Evolutionary conservation across 2,797 vertebrate genomes (phyloP).

Genomic region (Borostomias antarcticus): DNA sequence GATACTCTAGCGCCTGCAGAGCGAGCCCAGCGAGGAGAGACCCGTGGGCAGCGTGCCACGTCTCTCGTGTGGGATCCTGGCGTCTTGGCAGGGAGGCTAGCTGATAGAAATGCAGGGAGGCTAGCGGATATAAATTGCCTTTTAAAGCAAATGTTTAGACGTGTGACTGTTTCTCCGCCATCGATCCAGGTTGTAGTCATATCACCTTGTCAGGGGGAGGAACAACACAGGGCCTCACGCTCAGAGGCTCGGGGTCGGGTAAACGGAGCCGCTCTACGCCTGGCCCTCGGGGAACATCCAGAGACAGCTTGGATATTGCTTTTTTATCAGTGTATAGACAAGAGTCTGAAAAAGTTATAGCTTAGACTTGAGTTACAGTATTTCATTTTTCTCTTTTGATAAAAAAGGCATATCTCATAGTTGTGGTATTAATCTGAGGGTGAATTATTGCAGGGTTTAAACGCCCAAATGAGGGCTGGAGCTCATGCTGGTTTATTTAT

Average conservation of each 20-base stretch:
- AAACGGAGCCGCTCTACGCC: too few species aligned
- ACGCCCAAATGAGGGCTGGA: slow-evolving; percentile 64
- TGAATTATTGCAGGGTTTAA: slow-evolving; percentile 57
- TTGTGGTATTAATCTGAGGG: slow-evolving; percentile 43
- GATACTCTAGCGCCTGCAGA: slow-evolving; percentile 21
- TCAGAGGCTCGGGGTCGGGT: slow-evolving; percentile 14
- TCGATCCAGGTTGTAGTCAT: slow-evolving; percentile 51
- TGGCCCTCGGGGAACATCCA: too few species aligned
- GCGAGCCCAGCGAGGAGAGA: slow-evolving; percentile 19
- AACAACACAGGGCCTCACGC: slow-evolving; percentile 5
- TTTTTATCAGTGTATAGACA: too few species aligned
- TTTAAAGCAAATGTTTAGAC: slow-evolving; percentile 69
- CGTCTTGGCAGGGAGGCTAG: slow-evolving; percentile 21
- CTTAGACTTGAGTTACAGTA: too few species aligned
- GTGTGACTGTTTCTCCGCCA: slow-evolving; percentile 45
- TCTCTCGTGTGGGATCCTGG: slow-evolving; percentile 45
- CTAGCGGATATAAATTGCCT: slow-evolving; percentile 42
- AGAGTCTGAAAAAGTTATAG: too few species aligned
- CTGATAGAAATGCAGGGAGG: slow-evolving; percentile 42
- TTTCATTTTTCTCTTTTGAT: slow-evolving; percentile 36
- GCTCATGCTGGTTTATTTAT: slow-evolving; percentile 64
- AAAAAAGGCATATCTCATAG: slow-evolving; percentile 47
- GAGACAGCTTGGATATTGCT: too few species aligned
- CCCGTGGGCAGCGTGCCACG: slow-evolving; percentile 27
- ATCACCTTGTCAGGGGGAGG: slow-evolving; percentile 32